These are phyloP conservation scores for Knipowitschia caucasica DNA, from an alignment of 2,797 vertebrate species.

Conservation along the genomic window DNA sequence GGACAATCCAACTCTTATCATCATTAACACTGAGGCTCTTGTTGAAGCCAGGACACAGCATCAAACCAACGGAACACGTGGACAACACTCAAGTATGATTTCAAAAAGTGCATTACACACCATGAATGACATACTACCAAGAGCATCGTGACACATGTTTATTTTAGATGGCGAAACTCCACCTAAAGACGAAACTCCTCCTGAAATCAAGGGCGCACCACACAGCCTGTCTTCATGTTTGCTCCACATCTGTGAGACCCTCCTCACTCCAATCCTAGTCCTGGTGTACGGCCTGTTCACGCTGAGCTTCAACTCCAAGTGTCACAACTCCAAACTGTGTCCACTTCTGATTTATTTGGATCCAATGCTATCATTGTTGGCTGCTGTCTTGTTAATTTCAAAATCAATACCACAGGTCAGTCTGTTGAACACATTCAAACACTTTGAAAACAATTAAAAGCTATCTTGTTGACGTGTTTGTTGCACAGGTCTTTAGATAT, in stretches of 20 bases:
- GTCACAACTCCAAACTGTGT: conserved; percentile 38
- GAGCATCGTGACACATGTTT: not conserved
- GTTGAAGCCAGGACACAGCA: conserved; percentile 1
- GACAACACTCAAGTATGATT: conserved; percentile 29
- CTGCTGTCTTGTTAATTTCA: conserved; percentile 51
- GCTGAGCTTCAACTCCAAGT: conserved; percentile 40
- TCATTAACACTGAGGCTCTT: conserved; percentile 63
- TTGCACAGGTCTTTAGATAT: conserved; percentile 52
- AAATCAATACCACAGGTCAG: conserved; percentile 53
- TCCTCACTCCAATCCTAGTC: conserved; percentile 58
- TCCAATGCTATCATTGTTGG: conserved; percentile 59
- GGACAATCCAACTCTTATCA: conserved; percentile 45
- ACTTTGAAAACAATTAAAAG: not conserved
- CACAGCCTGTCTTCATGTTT: not conserved
- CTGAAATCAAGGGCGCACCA: not conserved
- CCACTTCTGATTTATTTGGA: conserved; percentile 66
- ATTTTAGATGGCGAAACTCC: conserved; percentile 29
- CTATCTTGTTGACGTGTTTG: not conserved
- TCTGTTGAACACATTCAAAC: not conserved
- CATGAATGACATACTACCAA: not conserved
- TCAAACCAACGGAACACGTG: not conserved
- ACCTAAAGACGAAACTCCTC: conserved; percentile 1
- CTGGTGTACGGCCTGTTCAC: conserved; percentile 58
- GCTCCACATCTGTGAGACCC: conserved; percentile 31
- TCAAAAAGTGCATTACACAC: not conserved